These are phyloP conservation scores for Cataglyphis livida DNA, from an alignment of 2,888 invertebrate species.

Conservation along the genomic window DNA sequence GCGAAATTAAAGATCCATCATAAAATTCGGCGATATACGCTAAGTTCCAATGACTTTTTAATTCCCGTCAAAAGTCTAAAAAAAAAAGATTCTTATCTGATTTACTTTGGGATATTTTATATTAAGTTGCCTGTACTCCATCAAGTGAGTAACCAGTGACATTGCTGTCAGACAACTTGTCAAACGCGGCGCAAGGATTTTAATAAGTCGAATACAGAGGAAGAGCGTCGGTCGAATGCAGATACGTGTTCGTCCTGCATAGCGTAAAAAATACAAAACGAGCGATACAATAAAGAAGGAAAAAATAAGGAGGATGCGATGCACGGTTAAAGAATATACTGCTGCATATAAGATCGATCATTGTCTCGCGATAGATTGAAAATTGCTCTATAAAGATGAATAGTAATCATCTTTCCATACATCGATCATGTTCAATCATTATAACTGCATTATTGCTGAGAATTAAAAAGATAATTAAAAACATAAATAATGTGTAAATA, in stretches of 20 bases:
- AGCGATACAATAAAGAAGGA: background rate
- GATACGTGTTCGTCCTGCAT: slow-evolving; percentile 42
- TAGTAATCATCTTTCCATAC: slow-evolving; percentile 50
- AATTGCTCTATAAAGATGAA: slow-evolving; percentile 48
- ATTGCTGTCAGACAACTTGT: slow-evolving; percentile 62
- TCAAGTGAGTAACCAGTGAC: slow-evolving; percentile 53
- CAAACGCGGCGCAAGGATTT: slow-evolving; percentile 60
- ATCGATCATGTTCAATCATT: slow-evolving; percentile 4
- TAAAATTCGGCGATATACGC: background rate
- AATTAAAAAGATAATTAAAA: background rate
- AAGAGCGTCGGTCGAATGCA: slow-evolving; percentile 28
- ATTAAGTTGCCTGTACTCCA: slow-evolving; percentile 17
- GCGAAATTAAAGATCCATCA: background rate
- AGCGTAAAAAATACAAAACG: slow-evolving; percentile 54
- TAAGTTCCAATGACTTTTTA: slow-evolving; percentile 5
- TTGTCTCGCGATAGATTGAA: slow-evolving; percentile 49
- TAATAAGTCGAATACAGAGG: slow-evolving; percentile 54
- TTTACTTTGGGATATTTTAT: slow-evolving; percentile 10
- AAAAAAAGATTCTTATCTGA: slow-evolving; percentile 31
- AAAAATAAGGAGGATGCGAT: slow-evolving; percentile 31
- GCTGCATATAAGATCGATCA: slow-evolving; percentile 21
- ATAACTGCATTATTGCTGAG: background rate
- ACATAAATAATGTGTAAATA: background rate
- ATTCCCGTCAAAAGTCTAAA: slow-evolving; percentile 2
- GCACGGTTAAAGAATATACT: slow-evolving; percentile 38